phyloP scores from a whole-genome alignment of 2,113 vertebrate species.

The Oncorhynchus kisutch region DNA sequence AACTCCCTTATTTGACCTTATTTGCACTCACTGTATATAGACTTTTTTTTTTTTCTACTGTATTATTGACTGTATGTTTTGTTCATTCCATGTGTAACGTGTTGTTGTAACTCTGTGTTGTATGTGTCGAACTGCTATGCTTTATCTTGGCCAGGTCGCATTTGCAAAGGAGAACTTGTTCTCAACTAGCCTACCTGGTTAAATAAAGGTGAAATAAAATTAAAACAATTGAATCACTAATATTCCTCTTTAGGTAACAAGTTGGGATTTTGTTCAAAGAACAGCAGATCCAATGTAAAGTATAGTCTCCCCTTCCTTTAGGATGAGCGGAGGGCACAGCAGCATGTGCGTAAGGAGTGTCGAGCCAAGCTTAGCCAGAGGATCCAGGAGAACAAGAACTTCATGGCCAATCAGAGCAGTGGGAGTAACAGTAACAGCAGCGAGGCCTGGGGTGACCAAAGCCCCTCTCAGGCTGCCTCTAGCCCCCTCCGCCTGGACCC shows the following conservation, averaged over 20 bases:
- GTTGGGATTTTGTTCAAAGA: background rate
- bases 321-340: conserved; percentile 73
- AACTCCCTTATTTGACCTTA: no score
- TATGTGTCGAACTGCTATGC: no score
- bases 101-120: no score
- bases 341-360: conserved; percentile 69
- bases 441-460: conserved; percentile 56
- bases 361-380: conserved; percentile 63
- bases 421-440: conserved; percentile 54
- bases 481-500: conserved; percentile 61
- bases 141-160: no score
- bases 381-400: conserved; percentile 71
- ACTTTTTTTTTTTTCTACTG: no score
- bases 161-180: no score
- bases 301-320: conserved; percentile 32
- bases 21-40: no score
- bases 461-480: conserved; percentile 57
- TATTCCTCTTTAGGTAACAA: background rate
- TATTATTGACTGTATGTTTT: no score
- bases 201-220: no score
- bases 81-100: no score
- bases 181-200: no score
- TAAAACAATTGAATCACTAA: background rate
- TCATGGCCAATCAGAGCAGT: conserved; percentile 65
- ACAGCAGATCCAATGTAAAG: background rate